Evolutionary conservation across 2,888 invertebrate genomes (phyloP).

Genomic region (Pollenia angustigena): DNA sequence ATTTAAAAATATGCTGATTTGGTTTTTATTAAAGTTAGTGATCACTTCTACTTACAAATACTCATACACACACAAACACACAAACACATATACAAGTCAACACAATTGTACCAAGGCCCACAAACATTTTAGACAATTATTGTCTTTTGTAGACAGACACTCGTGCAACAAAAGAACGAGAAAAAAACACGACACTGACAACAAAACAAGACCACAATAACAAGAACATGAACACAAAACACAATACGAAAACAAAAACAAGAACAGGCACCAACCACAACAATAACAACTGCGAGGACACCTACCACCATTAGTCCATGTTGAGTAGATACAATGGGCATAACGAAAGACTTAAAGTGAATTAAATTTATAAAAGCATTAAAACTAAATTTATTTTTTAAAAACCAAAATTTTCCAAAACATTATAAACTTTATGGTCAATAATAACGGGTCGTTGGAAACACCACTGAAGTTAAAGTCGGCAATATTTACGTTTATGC

Average conservation of each 20-base stretch:
- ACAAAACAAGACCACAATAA: constrained; percentile 32
- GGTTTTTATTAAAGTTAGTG: constrained; percentile 13
- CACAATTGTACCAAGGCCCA: not conserved
- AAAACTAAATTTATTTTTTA: too few species aligned
- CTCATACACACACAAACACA: not conserved
- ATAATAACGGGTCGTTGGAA: too few species aligned
- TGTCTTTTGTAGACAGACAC: not conserved
- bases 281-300: not conserved
- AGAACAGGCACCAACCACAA: not conserved
- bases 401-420: too few species aligned
- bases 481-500: too few species aligned
- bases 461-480: too few species aligned
- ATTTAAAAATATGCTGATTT: constrained; percentile 59
- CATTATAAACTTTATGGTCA: too few species aligned
- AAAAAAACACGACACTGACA: not conserved
- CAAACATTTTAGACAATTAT: constrained; percentile 13
- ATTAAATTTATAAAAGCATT: too few species aligned
- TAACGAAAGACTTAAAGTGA: too few species aligned
- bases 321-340: too few species aligned
- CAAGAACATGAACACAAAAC: constrained; percentile 18
- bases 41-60: too few species aligned
- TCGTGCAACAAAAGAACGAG: not conserved
- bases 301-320: too few species aligned
- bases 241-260: not conserved
- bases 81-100: not conserved